Base-by-base conservation (phyloP, 2,797 vertebrate genomes). In the Tokudaia muenninki region DNA sequence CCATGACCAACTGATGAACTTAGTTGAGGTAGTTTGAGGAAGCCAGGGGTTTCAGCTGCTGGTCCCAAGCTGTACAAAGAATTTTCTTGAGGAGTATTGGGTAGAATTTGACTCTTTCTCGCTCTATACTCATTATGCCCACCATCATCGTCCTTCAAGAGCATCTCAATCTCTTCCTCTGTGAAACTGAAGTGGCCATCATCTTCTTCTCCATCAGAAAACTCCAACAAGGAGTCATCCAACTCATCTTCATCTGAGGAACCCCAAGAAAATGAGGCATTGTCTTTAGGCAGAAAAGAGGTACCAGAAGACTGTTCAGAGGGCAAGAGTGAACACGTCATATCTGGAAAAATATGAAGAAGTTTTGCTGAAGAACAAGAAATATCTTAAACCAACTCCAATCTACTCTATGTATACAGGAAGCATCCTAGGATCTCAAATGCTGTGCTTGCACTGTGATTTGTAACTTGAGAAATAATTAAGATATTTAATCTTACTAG, bases 101-200 rank as follows among this genome's bases (percentile, higher is more conserved):
- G 37, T 6, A 65, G 37, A 8, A 52, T 2, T 86, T 94, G 79
- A 91, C 47, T 78, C 61, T 90, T 95, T 82, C 90, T 96, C 72
- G 81, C 57, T 0, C 74, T 61, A 81, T 77, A 77, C 1, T 86
- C 91, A 26, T 96, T 88, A 81, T 67, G 74, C 1, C 61, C 67
- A 7, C 1, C 50, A 4, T 77, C 78, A 87, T 98, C 98, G 63
- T 98, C 98, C 78, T 98, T 98, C 83, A 99, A 83, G 34, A 98
- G 97, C 63, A 97, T 96, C 87, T 98, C 97, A 95, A 98, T 98
- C 96, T 98, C 98, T 63, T 98, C 98, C 95, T 98, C 97, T 0
- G 98, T 98, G 90, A 98, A 98, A 97, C 50, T 96, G 12, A 98
- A 98, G 59, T 98, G 95, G 80, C 98, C 98, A 79, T 97, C 98